phyloP scores from a whole-genome alignment of 2,797 vertebrate species.

The Cossypha dichroa region DNA sequence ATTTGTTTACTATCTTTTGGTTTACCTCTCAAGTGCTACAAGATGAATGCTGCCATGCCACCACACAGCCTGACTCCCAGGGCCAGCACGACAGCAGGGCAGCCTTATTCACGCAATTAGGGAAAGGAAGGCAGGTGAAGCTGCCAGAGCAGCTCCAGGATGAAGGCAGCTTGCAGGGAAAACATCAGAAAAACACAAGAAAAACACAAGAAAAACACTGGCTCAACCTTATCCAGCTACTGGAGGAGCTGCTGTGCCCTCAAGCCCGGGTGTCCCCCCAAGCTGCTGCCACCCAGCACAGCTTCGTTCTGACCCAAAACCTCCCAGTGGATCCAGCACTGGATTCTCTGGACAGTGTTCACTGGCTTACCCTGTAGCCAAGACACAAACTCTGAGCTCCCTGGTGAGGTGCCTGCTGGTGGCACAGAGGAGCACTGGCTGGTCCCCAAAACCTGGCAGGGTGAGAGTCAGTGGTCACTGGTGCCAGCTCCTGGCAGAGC shows the following conservation, averaged over 20 bases:
- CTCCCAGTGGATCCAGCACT: accelerated
- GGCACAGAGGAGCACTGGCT: neutral
- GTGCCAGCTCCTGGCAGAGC: neutral
- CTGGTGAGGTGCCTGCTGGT: neutral
- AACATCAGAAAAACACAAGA: neutral
- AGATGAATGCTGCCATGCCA: neutral
- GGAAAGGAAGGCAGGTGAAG: neutral
- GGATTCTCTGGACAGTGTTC: neutral
- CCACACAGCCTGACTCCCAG: neutral
- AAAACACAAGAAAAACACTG: neutral
- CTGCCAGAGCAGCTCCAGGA: neutral
- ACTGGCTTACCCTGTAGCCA: neutral
- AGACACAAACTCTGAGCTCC: too few species aligned
- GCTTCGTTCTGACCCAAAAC: neutral
- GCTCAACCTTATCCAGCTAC: neutral
- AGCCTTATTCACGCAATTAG: neutral
- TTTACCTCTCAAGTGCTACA: neutral
- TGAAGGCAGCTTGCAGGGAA: neutral
- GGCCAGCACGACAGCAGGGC: neutral
- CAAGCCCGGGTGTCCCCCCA: accelerated
- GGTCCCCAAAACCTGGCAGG: neutral
- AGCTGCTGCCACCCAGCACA: accelerated
- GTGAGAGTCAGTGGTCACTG: accelerated
- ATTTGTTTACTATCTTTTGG: neutral
- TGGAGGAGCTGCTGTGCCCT: accelerated